These are phyloP conservation scores for Corythornis cristatus DNA, from an alignment of 2,113 vertebrate genomes.

Conservation along the genomic window DNA sequence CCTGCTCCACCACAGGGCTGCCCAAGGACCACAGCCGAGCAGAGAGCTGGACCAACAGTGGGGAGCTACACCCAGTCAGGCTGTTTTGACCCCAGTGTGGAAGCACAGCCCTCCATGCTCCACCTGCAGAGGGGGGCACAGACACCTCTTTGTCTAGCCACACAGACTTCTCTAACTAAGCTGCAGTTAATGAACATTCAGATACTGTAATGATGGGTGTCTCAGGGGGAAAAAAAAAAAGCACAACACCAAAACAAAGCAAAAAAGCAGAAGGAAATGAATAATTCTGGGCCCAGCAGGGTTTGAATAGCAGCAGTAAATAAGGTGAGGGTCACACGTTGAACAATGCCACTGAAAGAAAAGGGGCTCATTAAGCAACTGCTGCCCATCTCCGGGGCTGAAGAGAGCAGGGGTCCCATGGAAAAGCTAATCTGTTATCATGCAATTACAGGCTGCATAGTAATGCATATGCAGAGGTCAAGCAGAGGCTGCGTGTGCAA, in stretches of 20 bases:
- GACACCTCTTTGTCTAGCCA: neutral
- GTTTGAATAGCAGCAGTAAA: neutral
- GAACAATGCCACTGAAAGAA: constrained; percentile 8
- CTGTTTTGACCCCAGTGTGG: neutral
- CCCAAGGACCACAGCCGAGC: neutral
- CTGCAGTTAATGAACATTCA: neutral
- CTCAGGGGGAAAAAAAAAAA: neutral
- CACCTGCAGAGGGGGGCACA: neutral
- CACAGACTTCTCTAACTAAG: neutral
- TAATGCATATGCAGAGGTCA: neutral
- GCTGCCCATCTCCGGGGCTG: neutral
- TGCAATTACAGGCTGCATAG: neutral
- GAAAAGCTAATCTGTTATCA: neutral
- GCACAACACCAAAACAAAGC: neutral
- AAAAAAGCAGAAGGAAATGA: rapidly evolving
- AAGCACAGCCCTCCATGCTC: neutral
- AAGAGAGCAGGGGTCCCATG: neutral
- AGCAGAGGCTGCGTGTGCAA: neutral
- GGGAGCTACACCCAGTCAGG: neutral
- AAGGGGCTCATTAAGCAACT: neutral
- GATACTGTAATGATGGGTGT: neutral
- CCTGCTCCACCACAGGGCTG: neutral
- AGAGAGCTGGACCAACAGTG: neutral
- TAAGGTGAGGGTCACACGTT: neutral
- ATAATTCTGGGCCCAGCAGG: neutral